Evolutionary conservation across 2,888 invertebrate genomes (phyloP).

Genomic region (Cerastis leucographa): DNA sequence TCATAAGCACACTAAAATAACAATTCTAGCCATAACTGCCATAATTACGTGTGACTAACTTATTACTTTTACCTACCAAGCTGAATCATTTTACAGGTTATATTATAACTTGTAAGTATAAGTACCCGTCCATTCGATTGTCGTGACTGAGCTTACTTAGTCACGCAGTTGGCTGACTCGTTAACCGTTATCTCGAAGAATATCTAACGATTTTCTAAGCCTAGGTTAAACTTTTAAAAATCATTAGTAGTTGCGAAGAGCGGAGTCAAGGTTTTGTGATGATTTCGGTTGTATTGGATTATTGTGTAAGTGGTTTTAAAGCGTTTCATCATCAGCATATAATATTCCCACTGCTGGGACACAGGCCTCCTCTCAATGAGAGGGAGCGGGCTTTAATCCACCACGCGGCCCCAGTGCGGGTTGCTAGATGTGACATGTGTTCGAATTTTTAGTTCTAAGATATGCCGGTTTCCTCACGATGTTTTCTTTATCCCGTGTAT

Average conservation of each 20-base stretch:
- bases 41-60: constrained; percentile 59
- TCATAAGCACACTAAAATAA: constrained; percentile 29
- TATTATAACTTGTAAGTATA: constrained; percentile 55
- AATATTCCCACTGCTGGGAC: too few species aligned
- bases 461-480: too few species aligned
- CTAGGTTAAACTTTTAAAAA: constrained; percentile 57
- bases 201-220: constrained; percentile 72
- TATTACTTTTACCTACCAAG: constrained; percentile 50
- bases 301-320: constrained; percentile 30
- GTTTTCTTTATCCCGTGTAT: too few species aligned
- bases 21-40: constrained; percentile 34
- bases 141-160: constrained; percentile 86
- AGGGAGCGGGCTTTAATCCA: too few species aligned
- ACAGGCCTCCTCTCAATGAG: too few species aligned
- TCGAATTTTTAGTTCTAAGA: too few species aligned
- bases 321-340: too few species aligned
- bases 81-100: constrained; percentile 66
- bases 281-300: constrained; percentile 57
- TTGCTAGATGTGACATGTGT: too few species aligned
- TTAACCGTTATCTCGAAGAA: constrained; percentile 77
- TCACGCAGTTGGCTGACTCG: constrained; percentile 80
- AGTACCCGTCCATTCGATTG: constrained; percentile 57
- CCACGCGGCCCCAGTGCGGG: too few species aligned
- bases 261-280: constrained; percentile 52
- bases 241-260: constrained; percentile 41